Conservation (phyloP, 2,888 invertebrate species). For the Acleris emargana region DNA sequence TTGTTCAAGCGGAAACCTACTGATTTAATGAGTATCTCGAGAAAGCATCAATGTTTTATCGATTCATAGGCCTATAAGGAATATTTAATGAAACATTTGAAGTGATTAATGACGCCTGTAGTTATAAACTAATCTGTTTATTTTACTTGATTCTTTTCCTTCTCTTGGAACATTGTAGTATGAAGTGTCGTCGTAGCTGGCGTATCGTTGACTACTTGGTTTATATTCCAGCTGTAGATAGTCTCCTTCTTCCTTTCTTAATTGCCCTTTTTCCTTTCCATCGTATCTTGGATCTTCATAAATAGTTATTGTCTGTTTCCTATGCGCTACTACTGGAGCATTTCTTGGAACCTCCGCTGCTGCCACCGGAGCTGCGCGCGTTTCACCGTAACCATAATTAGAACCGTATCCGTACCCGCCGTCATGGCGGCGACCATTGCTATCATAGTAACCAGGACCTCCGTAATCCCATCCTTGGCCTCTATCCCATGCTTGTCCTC, state of each 20-base stretch:
- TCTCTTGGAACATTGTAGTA: conserved; percentile 65
- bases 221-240: conserved; percentile 73
- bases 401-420: conserved; percentile 73
- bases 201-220: conserved; percentile 75
- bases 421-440: conserved; percentile 68
- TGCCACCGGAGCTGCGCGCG: conserved; percentile 59
- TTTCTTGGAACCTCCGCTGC: conserved; percentile 62
- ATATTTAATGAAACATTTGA: conserved; percentile 13
- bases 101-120: conserved; percentile 66
- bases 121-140: conserved; percentile 79
- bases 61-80: conserved; percentile 32
- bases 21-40: conserved; percentile 57
- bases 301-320: conserved; percentile 79
- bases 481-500: conserved; percentile 53
- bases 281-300: conserved; percentile 79
- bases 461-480: conserved; percentile 64
- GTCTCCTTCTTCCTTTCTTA: conserved; percentile 71
- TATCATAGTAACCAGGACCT: conserved; percentile 73
- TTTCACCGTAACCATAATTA: conserved; percentile 70
- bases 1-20: conserved; percentile 31
- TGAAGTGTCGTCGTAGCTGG: conserved; percentile 69
- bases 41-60: conserved; percentile 47
- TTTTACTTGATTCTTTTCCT: conserved; percentile 73
- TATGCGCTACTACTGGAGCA: conserved; percentile 70
- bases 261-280: conserved; percentile 67